Base-by-base conservation (phyloP, 2,797 vertebrate genomes). In the Ctenochaetus hawaiiensis region DNA sequence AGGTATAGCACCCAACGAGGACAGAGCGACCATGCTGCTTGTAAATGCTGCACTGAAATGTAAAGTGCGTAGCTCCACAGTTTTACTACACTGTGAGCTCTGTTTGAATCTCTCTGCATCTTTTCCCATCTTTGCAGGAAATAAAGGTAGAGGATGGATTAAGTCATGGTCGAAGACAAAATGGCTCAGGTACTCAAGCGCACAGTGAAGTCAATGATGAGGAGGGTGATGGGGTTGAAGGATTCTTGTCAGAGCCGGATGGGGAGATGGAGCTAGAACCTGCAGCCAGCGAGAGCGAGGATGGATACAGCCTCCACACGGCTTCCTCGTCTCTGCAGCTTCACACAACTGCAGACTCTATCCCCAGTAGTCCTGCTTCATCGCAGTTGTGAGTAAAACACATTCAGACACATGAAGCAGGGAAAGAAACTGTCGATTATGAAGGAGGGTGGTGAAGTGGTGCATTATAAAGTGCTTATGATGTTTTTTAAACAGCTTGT, bases 331-430 rank as follows among this genome's bases (percentile, higher is more conserved):
- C 97, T 2, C 83, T 98, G 62, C 97, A 97, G 93, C 97, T 98
- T 6, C 96, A 98, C 89, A 91, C 96, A 0, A 94, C 97, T 0
- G 96, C 97, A 0, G 98, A 99, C 94, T 99, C 97, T 77, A 97
- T 96, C 88, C 97, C 98, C 88, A 99, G 97, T 95, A 99, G 98
- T 92, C 97, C 98, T 0, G 96, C 98, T 67, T 99, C 98, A 51
- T 99, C 98, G 0, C 98, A 98, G 89, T 99, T 99, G 98, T 99
- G 92, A 96, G 98, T 97, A 49, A 53, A 64, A 84, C 53, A 45
- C 67, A 64, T 30, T 57, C 62, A 67, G 57, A 17, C 81, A 45
- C 65, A 63, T 51, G 22, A 22, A 53, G 54, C n/a, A 44, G 43
- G 47, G 68, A 64, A 43, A 52, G 11, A 45, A 59, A 68, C 12